Percentiles rank a stretch among this genome's conserved stretches.
phyloP scores from a whole-genome alignment of 2,797 vertebrate species.

The Acanthurus leucopareius region DNA sequence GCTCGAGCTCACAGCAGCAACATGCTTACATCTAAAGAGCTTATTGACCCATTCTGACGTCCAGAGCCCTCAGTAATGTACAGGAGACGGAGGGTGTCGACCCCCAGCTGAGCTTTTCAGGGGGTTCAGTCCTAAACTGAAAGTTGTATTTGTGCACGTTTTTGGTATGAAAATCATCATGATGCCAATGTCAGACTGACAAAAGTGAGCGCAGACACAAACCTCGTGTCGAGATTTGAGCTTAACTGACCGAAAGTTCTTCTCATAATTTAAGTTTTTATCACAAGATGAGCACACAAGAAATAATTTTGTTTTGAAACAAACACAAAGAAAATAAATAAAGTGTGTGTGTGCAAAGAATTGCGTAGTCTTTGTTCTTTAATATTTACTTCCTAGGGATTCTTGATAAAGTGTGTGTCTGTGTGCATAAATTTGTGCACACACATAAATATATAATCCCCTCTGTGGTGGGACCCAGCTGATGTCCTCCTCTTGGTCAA shows the following conservation, averaged over 20 bases:
- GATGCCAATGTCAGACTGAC: slow-evolving; percentile 21
- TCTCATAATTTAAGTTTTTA: slow-evolving; percentile 24
- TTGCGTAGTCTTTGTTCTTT: slow-evolving; percentile 53
- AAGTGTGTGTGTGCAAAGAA: slow-evolving; percentile 69
- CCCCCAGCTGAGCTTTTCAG: slow-evolving; percentile 5
- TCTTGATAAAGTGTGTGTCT: slow-evolving; percentile 45
- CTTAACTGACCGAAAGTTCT: slow-evolving; percentile 33
- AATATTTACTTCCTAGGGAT: slow-evolving; percentile 37
- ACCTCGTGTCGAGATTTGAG: slow-evolving; percentile 29
- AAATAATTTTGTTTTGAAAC: slow-evolving; percentile 57
- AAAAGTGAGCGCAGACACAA: slow-evolving; percentile 31
- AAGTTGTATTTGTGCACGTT: slow-evolving; percentile 19
- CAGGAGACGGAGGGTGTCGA: neutral
- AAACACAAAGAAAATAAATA: slow-evolving; percentile 78
- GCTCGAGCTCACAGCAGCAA: slow-evolving; percentile 71
- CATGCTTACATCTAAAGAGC: slow-evolving; percentile 68
- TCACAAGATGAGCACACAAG: slow-evolving; percentile 47
- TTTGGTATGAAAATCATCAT: slow-evolving; percentile 34
- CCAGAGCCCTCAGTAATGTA: slow-evolving; percentile 22
- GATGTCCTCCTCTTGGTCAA: slow-evolving; percentile 22
- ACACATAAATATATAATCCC: slow-evolving; percentile 18
- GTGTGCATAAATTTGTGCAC: slow-evolving; percentile 24
- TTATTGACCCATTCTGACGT: slow-evolving; percentile 30
- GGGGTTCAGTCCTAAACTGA: slow-evolving; percentile 13
- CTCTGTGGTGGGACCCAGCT: slow-evolving; percentile 5